Conservation (phyloP, 2,888 invertebrate genomes). For the Cantharis rustica region DNA sequence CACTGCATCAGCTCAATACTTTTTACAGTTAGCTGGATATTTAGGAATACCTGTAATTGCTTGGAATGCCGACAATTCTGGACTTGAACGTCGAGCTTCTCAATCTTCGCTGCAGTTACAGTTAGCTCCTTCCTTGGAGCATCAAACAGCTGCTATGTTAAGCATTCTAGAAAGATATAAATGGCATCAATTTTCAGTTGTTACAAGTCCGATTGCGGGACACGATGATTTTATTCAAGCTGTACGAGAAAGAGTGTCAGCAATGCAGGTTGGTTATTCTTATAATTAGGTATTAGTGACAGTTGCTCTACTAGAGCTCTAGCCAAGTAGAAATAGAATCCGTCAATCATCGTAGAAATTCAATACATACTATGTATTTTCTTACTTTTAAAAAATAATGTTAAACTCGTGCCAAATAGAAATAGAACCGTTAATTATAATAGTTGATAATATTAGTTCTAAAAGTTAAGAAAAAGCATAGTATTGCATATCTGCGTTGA, state of each 20-base stretch:
- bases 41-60: constrained; percentile 95
- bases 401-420: too few species aligned
- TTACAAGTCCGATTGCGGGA: constrained; percentile 91
- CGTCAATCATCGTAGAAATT: too few species aligned
- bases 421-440: too few species aligned
- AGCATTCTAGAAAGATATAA: constrained; percentile 93
- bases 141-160: constrained; percentile 95
- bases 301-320: too few species aligned
- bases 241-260: constrained; percentile 83
- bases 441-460: too few species aligned
- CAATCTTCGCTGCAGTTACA: constrained; percentile 90
- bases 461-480: too few species aligned
- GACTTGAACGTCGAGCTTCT: constrained; percentile 72
- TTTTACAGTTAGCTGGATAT: constrained; percentile 90
- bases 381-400: too few species aligned
- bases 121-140: constrained; percentile 94
- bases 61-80: constrained; percentile 98
- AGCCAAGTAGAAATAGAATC: too few species aligned
- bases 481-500: too few species aligned
- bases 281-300: background rate
- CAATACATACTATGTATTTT: too few species aligned
- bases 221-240: constrained; percentile 96
- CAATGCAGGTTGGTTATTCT: constrained; percentile 67
- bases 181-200: constrained; percentile 95
- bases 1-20: constrained; percentile 93